Percentiles rank a stretch among this genome's conserved stretches.
Evolutionary conservation across 1,140 invertebrate genomes (phyloP).

Genomic region (Papilio machaon): DNA sequence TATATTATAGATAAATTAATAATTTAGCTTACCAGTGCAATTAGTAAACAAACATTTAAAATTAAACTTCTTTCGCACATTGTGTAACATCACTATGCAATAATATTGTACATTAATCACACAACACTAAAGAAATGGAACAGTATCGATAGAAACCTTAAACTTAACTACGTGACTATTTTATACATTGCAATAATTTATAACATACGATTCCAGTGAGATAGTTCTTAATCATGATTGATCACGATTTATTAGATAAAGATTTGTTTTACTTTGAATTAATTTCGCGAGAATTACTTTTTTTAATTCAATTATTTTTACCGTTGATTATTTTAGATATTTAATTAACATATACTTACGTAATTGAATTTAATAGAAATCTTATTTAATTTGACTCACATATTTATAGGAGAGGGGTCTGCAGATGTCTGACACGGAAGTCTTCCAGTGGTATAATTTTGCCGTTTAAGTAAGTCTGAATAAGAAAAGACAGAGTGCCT

Average conservation of each 20-base stretch:
- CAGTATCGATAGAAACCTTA: slow-evolving; percentile 32
- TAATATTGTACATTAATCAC: slow-evolving; percentile 21
- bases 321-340: not conserved
- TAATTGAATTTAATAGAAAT: too few relatives aligned
- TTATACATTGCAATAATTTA: slow-evolving; percentile 32
- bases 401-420: too few relatives aligned
- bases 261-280: not conserved
- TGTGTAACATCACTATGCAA: slow-evolving; percentile 29
- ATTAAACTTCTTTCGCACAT: slow-evolving; percentile 32
- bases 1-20: not conserved
- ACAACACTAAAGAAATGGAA: not conserved
- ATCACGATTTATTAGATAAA: slow-evolving; percentile 17
- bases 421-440: not conserved
- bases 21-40: slow-evolving; percentile 37
- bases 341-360: not conserved
- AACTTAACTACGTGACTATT: slow-evolving; percentile 44
- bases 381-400: too few relatives aligned
- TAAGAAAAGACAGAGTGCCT: not conserved
- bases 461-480: not conserved
- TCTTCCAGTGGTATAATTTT: not conserved
- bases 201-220: slow-evolving; percentile 1
- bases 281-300: not conserved
- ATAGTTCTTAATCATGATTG: slow-evolving; percentile 16
- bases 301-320: not conserved
- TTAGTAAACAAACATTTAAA: slow-evolving; percentile 42